Evolutionary conservation across 2,113 vertebrate genomes (phyloP), one percentile per base, ranked within the genome.

Genomic region (Arvicanthis niloticus): DNA sequence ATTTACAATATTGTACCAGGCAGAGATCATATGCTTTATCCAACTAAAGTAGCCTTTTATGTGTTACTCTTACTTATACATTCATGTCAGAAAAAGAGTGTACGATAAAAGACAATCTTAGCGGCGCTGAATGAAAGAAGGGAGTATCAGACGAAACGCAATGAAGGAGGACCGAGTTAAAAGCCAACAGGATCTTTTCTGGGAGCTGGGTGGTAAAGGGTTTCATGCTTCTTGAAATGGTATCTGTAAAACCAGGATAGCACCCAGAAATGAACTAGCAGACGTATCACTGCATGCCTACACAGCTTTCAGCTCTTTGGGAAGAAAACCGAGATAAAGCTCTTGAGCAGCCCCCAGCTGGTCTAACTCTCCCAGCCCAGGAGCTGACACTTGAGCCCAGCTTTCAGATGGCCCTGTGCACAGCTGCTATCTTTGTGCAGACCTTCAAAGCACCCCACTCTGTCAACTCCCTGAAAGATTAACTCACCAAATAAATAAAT

Each of bases 1-100:
- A 94, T 80, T 97, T 70, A 72, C 94, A 97, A 84, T 89, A 90
- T 40, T 93, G 73, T 65, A 68, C 73, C 85, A 84, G 13, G 29
- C 24, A 91, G 11, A 93, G 1, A 84, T 34, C 37, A 56, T 0
- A 19, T 13, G 31, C 89, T 91, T 93, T 45, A 75, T n/a, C 84
- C 92, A 94, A 94, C 78, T 51, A 51, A 68, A 96, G 26, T 45
- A 91, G 80, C 3, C 73, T 42, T 29, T 42, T 13, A 34, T 68
- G 13, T 4, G 70, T 53, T 72, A 88, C 42, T 22, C 21, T 94
- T 92, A 72, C 29, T 91, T 94, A 22, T 26, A 68, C 70, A 70
- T 85, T 81, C 29, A 84, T 80, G 89, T 94, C 68, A 48, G 42
- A 67, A 60, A 40, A 73, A 29, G 42, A 37, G 26, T 91, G 40